Base-by-base conservation (phyloP, 2,888 invertebrate genomes). In the Pyrochroa serraticornis region DNA sequence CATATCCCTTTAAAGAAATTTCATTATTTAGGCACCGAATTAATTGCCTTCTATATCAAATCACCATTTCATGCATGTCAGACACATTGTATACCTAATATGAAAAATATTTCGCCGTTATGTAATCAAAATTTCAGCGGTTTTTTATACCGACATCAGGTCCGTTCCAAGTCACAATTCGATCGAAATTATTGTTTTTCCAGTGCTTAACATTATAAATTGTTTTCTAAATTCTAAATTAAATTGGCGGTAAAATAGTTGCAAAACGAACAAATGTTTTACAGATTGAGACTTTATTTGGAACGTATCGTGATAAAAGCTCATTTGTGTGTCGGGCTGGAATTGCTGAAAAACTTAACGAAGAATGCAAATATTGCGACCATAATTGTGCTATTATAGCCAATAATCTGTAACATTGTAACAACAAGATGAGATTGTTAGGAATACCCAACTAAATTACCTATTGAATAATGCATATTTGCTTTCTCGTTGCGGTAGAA, bases 261-360 rank as follows among this genome's bases (percentile, higher is more conserved):
- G 58, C 48, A 48, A 44, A 52, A 58, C 58, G 53, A 53, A 53
- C 52, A 58, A 58, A 58, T 58, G 52, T 58, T 53, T 58, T 58
- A 44, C 44, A 32, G 53, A 53, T 53, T 55, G 42, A 47, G 54
- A 48, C 49, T 58, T 58, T 58, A 53, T 58, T 58, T 58, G 48
- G 35, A 44, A 45, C 38, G 48, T 58, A 47, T 39, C 53, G 58
- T 58, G 58, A 53, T 53, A 58, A 53, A 53, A 34, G 33, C 35
- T 53, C 58, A 58, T 53, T 53, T 58, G 49, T 58, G 49, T 22
- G 38, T 31, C 39, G 35, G 34, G 53, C 45, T 43, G 38, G 38
- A 48, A 42, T 48, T 58, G 50, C 47, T 44, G 52, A 52, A 52
- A 55, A 56, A 50, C 42, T 52, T 37, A 41, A 45, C 46, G 51